Conservation (phyloP, 1,140 invertebrate genomes). For the Dendroctonus valens region DNA sequence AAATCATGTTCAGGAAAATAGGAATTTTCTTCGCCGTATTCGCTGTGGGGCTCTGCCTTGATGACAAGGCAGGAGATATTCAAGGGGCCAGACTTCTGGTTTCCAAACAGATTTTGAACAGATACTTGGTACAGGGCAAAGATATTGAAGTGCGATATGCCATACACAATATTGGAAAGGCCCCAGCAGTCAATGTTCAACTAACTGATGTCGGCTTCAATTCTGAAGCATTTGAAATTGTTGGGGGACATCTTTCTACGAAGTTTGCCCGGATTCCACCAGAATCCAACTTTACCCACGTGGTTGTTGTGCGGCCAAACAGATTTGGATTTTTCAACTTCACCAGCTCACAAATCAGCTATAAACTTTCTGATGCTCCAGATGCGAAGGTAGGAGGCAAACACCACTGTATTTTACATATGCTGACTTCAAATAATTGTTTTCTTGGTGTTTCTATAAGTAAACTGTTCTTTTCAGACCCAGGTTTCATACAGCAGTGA, state of each 20-base stretch:
- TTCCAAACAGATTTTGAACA: conserved; percentile 92
- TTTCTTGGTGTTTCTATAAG: conserved; percentile 1
- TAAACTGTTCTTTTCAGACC: conserved; percentile 54
- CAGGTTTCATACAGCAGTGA: conserved; percentile 90
- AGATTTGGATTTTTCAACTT: conserved; percentile 96
- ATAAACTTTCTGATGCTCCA: conserved; percentile 77
- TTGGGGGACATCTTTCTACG: conserved; percentile 80
- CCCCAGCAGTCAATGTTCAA: conserved; percentile 84
- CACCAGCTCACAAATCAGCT: conserved; percentile 89
- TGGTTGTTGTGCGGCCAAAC: conserved; percentile 86
- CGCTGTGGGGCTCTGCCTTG: conserved; percentile 14
- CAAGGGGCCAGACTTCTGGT: conserved; percentile 71
- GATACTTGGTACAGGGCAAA: conserved; percentile 97
- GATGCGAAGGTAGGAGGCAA: conserved; percentile 57
- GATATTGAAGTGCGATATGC: conserved; percentile 94
- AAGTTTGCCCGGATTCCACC: conserved; percentile 87
- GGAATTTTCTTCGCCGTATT: conserved; percentile 8
- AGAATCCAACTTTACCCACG: conserved; percentile 90
- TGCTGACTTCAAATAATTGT: background rate
- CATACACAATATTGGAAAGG: conserved; percentile 80
- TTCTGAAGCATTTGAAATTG: conserved; percentile 81
- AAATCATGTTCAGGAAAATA: conserved; percentile 20
- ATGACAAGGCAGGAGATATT: conserved; percentile 59
- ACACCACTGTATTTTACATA: background rate
- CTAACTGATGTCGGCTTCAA: conserved; percentile 89